These are phyloP conservation scores for Syngnathus scovelli DNA, from an alignment of 2,113 vertebrate species.

Conservation along the genomic window DNA sequence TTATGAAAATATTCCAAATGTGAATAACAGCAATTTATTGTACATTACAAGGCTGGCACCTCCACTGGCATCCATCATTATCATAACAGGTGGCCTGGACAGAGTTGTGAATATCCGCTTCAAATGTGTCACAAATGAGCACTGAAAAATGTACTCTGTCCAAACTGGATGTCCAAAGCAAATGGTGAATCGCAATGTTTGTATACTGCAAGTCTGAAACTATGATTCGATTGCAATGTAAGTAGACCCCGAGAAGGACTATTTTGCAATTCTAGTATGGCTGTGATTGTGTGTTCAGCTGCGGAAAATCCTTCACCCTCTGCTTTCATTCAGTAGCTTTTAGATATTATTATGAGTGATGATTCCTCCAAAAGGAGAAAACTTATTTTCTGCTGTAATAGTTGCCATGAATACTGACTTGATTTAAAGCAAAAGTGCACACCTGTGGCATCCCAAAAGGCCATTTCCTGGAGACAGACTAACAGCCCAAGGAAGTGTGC, in stretches of 20 bases:
- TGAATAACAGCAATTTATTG: slow-evolving; percentile 47
- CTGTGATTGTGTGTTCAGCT: slow-evolving; percentile 40
- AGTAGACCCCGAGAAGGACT: slow-evolving; percentile 24
- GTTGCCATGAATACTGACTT: slow-evolving; percentile 51
- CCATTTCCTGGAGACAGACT: slow-evolving; percentile 51
- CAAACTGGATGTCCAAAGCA: slow-evolving; percentile 36
- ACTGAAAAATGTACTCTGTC: slow-evolving; percentile 49
- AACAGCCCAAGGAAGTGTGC: slow-evolving; percentile 44
- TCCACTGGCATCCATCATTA: slow-evolving; percentile 54
- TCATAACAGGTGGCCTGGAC: slow-evolving; percentile 66
- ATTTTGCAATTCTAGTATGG: slow-evolving; percentile 49
- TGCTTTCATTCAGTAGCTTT: slow-evolving; percentile 29
- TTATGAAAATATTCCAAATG: slow-evolving; percentile 45
- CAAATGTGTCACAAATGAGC: slow-evolving; percentile 64
- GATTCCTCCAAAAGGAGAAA: slow-evolving; percentile 44
- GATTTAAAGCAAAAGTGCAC: slow-evolving; percentile 53
- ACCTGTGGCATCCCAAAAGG: slow-evolving; percentile 49
- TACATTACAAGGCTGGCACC: slow-evolving; percentile 44
- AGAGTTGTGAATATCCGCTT: slow-evolving; percentile 61
- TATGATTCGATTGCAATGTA: slow-evolving; percentile 50
- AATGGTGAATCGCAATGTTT: slow-evolving; percentile 14
- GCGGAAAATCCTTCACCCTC: slow-evolving; percentile 32
- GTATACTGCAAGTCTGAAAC: slow-evolving; percentile 27
- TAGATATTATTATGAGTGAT: slow-evolving; percentile 44
- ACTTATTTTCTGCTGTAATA: slow-evolving; percentile 47